These are phyloP conservation scores for Holacanthus passer DNA, from an alignment of 2,113 vertebrate species.

Conservation along the genomic window DNA sequence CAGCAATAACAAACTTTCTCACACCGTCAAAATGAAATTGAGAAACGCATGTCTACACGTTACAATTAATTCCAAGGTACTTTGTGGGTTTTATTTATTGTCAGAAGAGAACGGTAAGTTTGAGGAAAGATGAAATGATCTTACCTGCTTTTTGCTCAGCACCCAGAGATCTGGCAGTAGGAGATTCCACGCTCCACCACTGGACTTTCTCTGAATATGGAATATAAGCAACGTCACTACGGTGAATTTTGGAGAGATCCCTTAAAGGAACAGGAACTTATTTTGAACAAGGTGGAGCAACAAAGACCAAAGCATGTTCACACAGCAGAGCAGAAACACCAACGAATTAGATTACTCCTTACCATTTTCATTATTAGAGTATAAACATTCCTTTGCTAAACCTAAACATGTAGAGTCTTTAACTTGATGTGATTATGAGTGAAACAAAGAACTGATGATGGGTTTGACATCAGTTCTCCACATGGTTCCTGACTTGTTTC, in stretches of 20 bases:
- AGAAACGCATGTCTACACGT: slow-evolving; percentile 3
- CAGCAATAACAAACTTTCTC: slow-evolving; percentile 21
- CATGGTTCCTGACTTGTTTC: slow-evolving; percentile 11
- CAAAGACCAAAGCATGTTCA: slow-evolving; percentile 13
- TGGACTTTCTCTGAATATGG: slow-evolving; percentile 73
- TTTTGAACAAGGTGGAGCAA: slow-evolving; percentile 67
- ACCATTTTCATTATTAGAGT: not conserved
- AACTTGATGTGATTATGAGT: not conserved
- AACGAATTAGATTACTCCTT: not conserved
- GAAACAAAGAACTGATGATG: slow-evolving; percentile 30
- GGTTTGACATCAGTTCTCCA: slow-evolving; percentile 12
- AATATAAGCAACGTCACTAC: slow-evolving; percentile 69
- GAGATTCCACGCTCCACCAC: slow-evolving; percentile 66
- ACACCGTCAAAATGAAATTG: slow-evolving; percentile 20
- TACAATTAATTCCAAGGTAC: not conserved
- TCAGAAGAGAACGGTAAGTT: not conserved
- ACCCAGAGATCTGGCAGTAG: slow-evolving; percentile 47
- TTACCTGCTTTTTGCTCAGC: slow-evolving; percentile 64
- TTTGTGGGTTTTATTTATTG: not conserved
- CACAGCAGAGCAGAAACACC: not conserved
- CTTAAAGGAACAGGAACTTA: slow-evolving; percentile 77
- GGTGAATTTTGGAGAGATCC: slow-evolving; percentile 60
- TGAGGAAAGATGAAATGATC: slow-evolving; percentile 15
- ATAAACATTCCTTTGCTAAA: not conserved
- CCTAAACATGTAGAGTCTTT: not conserved